phyloP scores from a whole-genome alignment of 2,888 invertebrate genomes.

The Luffia ferchaultella region DNA sequence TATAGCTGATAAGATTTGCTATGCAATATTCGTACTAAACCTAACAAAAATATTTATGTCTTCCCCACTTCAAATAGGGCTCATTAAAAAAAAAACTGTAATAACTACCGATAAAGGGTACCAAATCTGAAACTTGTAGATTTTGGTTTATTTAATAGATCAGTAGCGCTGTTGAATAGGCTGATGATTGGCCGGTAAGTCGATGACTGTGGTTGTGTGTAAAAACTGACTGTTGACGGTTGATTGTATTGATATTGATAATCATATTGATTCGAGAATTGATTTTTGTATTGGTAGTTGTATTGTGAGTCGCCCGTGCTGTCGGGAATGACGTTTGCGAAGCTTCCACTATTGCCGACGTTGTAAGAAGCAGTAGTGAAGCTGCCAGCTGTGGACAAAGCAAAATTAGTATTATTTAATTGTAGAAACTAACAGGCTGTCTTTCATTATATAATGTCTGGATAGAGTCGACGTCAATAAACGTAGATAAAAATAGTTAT shows the following conservation, averaged over 20 bases:
- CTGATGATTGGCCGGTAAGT: slow-evolving; percentile 55
- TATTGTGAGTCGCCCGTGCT: slow-evolving; percentile 50
- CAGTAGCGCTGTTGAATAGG: slow-evolving; percentile 52
- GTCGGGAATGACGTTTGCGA: slow-evolving; percentile 63
- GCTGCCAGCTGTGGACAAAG: slow-evolving; percentile 42
- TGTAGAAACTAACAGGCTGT: no score
- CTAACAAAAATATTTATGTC: slow-evolving; percentile 2
- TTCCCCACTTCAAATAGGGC: neutral
- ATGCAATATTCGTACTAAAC: slow-evolving; percentile 4
- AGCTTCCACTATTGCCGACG: slow-evolving; percentile 46
- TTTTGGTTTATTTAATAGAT: slow-evolving; percentile 47
- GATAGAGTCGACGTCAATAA: no score
- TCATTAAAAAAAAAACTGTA: slow-evolving; percentile 7
- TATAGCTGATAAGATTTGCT: no score
- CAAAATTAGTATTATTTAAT: slow-evolving; percentile 11
- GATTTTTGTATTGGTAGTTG: slow-evolving; percentile 46
- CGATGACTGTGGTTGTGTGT: slow-evolving; percentile 21
- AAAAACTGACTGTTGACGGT: slow-evolving; percentile 22
- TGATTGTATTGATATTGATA: slow-evolving; percentile 33
- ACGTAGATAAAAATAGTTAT: no score
- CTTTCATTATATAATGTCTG: no score
- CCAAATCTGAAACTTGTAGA: slow-evolving; percentile 47
- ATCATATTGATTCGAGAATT: slow-evolving; percentile 43
- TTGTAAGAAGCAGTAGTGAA: slow-evolving; percentile 47
- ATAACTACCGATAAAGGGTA: slow-evolving; percentile 41